Percentiles rank a stretch among this genome's conserved stretches.
Evolutionary conservation across 2,113 vertebrate species (phyloP).

Genomic region (Aegotheles bennettii): DNA sequence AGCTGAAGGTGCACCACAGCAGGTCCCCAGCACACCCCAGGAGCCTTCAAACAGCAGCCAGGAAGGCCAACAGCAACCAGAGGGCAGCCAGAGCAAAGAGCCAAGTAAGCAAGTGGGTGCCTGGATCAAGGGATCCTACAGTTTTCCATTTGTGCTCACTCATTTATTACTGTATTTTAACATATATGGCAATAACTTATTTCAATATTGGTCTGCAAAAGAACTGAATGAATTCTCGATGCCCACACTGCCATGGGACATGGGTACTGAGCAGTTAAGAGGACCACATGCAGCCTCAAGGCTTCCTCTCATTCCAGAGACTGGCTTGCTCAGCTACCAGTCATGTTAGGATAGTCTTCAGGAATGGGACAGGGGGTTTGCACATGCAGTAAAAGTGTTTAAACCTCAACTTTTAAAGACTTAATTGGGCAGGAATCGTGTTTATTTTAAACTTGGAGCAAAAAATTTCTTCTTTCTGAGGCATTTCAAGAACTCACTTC

Average conservation of each 20-base stretch:
- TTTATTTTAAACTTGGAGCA: constrained; percentile 33
- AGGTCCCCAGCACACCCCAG: fast-evolving
- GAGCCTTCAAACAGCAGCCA: fast-evolving
- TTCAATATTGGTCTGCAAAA: neutral
- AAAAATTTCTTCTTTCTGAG: constrained; percentile 2
- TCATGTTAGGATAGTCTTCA: neutral
- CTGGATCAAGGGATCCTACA: neutral
- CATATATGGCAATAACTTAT: neutral
- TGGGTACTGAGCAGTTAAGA: neutral
- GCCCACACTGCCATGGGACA: neutral
- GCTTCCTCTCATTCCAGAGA: neutral
- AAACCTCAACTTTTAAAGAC: constrained; percentile 1
- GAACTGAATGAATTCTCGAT: neutral
- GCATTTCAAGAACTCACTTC: constrained; percentile 49
- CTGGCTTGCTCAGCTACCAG: neutral
- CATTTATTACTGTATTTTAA: neutral
- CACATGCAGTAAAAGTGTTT: neutral
- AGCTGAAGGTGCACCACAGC: fast-evolving
- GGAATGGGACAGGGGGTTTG: neutral
- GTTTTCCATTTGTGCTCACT: neutral
- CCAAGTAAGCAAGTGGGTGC: neutral
- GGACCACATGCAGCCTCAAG: fast-evolving
- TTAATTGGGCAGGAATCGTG: neutral
- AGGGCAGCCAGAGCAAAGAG: neutral
- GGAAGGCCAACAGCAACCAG: neutral